A percentile compares a stretch with the other conserved stretches of the same genome.
phyloP scores from a whole-genome alignment of 2,113 vertebrate species.

The Gnathonemus echidnorhynchus region DNA sequence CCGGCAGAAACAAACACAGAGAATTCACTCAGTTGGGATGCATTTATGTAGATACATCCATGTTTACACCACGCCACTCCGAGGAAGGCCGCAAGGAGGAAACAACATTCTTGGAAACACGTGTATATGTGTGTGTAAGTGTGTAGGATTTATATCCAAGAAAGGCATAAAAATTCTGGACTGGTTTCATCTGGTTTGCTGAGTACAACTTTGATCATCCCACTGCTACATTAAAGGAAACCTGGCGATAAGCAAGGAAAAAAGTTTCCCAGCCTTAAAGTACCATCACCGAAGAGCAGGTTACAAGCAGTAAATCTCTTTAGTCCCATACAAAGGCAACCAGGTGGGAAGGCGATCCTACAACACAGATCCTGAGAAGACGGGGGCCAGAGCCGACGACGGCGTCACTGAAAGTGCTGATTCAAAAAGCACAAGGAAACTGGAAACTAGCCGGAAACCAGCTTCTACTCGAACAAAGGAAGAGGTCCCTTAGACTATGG shows the following conservation, averaged over 20 bases:
- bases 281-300: neutral
- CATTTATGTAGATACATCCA: conserved; percentile 3
- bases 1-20: neutral
- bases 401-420: neutral
- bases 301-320: neutral
- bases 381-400: neutral
- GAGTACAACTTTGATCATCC: neutral
- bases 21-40: neutral
- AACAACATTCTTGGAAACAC: neutral
- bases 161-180: neutral
- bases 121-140: neutral
- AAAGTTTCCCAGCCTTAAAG: neutral
- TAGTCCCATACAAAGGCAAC: neutral
- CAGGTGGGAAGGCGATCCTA: neutral
- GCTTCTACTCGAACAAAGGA: neutral
- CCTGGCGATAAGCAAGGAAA: neutral
- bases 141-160: neutral
- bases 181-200: neutral
- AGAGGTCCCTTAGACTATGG: neutral
- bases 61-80: neutral
- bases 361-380: neutral
- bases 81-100: neutral
- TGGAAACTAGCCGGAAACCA: neutral
- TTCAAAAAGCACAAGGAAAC: neutral
- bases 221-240: neutral